Percentiles rank a stretch among this genome's conserved stretches.
phyloP scores from a whole-genome alignment of 2,113 vertebrate genomes.

The Paratilapia polleni region DNA sequence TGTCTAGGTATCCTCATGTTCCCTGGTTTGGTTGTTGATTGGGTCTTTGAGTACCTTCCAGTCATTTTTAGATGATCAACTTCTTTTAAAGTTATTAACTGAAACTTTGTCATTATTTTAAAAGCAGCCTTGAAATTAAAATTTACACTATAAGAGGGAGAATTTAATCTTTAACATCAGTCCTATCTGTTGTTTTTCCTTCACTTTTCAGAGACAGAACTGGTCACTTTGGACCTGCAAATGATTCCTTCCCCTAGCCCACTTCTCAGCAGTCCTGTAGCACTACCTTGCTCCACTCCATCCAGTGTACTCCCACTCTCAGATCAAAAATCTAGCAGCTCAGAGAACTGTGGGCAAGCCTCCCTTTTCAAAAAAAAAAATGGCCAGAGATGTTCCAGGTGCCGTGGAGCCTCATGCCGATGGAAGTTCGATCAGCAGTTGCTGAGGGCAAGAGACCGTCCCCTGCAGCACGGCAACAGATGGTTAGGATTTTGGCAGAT shows the following conservation, averaged over 20 bases:
- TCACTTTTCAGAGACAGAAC: background rate
- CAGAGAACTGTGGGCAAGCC: background rate
- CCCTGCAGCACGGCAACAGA: background rate
- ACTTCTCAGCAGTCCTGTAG: background rate
- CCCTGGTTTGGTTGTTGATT: background rate
- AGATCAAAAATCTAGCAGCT: background rate
- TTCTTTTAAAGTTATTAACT: background rate
- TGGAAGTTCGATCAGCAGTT: background rate
- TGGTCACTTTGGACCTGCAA: background rate
- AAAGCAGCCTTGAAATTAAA: background rate
- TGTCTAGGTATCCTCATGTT: background rate
- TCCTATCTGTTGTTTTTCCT: background rate
- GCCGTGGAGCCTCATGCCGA: background rate
- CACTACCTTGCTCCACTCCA: background rate
- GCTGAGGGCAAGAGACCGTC: background rate
- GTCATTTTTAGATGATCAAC: no score
- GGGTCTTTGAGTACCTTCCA: no score
- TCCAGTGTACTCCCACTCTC: background rate
- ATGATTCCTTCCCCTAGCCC: background rate
- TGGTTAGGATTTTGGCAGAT: background rate
- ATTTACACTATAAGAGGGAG: background rate
- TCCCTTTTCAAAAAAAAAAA: background rate
- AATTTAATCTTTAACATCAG: background rate
- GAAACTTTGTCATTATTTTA: background rate
- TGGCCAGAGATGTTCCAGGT: background rate